Evolutionary conservation across 2,888 invertebrate genomes (phyloP).

Genomic region (Scaptodrosophila latifasciaeformis): DNA sequence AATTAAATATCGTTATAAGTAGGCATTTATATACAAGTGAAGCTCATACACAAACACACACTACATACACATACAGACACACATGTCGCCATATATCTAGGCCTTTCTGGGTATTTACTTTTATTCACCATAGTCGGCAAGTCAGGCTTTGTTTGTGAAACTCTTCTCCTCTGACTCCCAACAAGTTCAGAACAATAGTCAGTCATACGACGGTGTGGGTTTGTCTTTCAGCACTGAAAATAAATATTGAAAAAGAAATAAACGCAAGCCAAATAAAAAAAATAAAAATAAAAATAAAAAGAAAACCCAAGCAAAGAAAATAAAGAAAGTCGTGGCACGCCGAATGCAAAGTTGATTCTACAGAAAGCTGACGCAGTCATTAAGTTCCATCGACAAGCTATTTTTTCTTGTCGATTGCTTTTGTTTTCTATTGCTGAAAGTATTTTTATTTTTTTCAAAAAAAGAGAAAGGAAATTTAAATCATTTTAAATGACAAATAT

Average conservation of each 20-base stretch:
- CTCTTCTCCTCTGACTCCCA: too few relatives aligned
- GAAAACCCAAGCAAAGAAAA: background rate
- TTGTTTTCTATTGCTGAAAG: too few relatives aligned
- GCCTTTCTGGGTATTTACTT: constrained; percentile 1
- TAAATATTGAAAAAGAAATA: constrained; percentile 63
- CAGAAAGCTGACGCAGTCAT: constrained; percentile 38
- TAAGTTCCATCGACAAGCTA: constrained; percentile 30
- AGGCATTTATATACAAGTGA: constrained; percentile 63
- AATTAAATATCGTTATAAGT: constrained; percentile 63
- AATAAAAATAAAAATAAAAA: constrained; percentile 8
- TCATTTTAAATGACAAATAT: too few relatives aligned
- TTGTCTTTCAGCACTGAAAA: constrained; percentile 55
- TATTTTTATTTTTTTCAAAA: too few relatives aligned
- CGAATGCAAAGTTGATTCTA: constrained; percentile 25
- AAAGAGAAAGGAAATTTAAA: too few relatives aligned
- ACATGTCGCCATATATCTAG: background rate
- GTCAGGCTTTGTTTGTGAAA: constrained; percentile 16
- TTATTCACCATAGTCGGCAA: constrained; percentile 42
- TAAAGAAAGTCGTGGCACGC: background rate
- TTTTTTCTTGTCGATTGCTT: constrained; percentile 9
- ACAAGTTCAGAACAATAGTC: too few relatives aligned
- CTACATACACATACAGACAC: constrained; percentile 10
- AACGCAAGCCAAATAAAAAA: constrained; percentile 49
- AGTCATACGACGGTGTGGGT: constrained; percentile 14
- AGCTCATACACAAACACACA: constrained; percentile 28